Percentiles rank a stretch among this genome's conserved stretches.
These are phyloP conservation scores for Amyelois transitella DNA, from an alignment of 1,140 invertebrate genomes.

Conservation along the genomic window DNA sequence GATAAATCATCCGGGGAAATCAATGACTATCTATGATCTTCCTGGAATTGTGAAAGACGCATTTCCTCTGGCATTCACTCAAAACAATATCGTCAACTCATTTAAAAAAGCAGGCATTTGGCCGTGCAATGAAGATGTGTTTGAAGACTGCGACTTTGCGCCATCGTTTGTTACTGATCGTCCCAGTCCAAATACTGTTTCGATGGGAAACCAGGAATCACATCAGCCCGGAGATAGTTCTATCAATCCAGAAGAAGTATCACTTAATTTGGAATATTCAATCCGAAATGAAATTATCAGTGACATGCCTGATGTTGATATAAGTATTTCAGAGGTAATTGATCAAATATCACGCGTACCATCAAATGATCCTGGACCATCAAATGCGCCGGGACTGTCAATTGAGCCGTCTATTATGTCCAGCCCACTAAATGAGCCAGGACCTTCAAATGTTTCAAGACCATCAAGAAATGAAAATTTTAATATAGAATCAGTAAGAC, in stretches of 20 bases:
- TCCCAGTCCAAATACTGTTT: not conserved
- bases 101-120: not conserved
- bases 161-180: constrained; percentile 19
- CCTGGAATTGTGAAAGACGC: constrained; percentile 13
- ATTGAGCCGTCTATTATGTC: too few species aligned
- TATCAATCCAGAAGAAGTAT: not conserved
- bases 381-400: too few species aligned
- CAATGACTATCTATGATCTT: constrained; percentile 19
- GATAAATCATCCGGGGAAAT: constrained; percentile 26
- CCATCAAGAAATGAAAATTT: not conserved
- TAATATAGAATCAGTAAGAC: constrained; percentile 17
- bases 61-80: not conserved
- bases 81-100: not conserved
- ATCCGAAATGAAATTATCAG: too few species aligned
- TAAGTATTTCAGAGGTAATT: constrained; percentile 22
- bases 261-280: too few species aligned
- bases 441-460: not conserved
- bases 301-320: too few species aligned
- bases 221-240: not conserved
- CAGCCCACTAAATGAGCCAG: not conserved
- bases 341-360: constrained; percentile 10
- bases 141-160: constrained; percentile 14
- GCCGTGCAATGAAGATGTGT: constrained; percentile 14
- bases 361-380: not conserved
- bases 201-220: not conserved